Conservation (phyloP, 2,113 vertebrate species). For the Leptocoma aspasia region DNA sequence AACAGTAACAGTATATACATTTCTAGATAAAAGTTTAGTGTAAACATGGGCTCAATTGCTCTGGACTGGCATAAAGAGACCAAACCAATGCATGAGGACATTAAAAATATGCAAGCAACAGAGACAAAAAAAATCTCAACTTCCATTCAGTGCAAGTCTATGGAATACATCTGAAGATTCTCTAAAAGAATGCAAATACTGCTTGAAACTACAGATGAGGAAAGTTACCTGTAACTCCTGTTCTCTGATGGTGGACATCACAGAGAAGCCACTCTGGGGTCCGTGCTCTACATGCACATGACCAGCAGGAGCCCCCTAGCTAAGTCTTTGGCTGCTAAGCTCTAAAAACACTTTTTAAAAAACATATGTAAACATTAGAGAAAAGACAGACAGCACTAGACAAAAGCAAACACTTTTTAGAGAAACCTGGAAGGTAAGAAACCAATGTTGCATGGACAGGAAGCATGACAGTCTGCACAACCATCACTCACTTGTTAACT, state of each 20-base stretch:
- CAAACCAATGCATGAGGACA: not conserved
- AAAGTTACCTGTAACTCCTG: constrained; percentile 43
- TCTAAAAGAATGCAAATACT: not conserved
- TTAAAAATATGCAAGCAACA: not conserved
- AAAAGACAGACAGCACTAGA: not conserved
- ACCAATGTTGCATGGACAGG: not conserved
- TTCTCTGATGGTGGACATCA: constrained; percentile 57
- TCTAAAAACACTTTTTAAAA: constrained; percentile 46
- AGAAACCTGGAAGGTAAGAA: not conserved
- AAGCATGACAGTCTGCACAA: not conserved
- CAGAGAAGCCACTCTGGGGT: constrained; percentile 53
- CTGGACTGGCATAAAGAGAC: not conserved
- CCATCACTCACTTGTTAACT: not conserved
- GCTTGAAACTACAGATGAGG: not conserved
- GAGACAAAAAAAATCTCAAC: not conserved
- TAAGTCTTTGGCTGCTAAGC: constrained; percentile 47
- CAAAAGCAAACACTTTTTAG: not conserved
- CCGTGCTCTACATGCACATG: constrained; percentile 55
- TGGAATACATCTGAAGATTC: not conserved
- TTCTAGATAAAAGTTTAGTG: not conserved
- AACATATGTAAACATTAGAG: constrained; percentile 16
- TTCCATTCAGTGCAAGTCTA: not conserved
- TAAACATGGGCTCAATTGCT: not conserved
- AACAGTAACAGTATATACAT: not conserved
- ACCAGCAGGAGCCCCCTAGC: constrained; percentile 54